Evolutionary conservation across 2,888 invertebrate species (phyloP).

Genomic region (Iphiclides podalirius): DNA sequence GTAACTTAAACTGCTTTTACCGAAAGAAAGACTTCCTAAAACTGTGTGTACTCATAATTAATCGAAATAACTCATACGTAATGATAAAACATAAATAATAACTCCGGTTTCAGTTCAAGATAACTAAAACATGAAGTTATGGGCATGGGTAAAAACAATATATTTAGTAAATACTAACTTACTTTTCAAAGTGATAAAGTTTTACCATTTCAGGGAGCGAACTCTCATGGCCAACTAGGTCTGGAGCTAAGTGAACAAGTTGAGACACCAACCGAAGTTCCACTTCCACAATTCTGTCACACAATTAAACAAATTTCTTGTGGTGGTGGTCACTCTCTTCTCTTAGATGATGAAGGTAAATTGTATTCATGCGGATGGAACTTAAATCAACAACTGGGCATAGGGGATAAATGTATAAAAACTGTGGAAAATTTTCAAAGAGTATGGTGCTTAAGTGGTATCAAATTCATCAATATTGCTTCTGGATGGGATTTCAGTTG

Average conservation of each 20-base stretch:
- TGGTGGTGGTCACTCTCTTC: slow-evolving; percentile 88
- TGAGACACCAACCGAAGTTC: slow-evolving; percentile 74
- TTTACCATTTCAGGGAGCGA: slow-evolving; percentile 84
- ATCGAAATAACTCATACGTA: background rate
- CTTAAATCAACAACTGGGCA: slow-evolving; percentile 85
- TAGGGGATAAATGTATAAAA: slow-evolving; percentile 66
- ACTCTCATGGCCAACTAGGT: slow-evolving; percentile 90
- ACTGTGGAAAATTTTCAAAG: slow-evolving; percentile 66
- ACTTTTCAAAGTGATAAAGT: slow-evolving; percentile 1
- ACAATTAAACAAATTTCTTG: slow-evolving; percentile 83
- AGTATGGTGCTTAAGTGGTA: slow-evolving; percentile 79
- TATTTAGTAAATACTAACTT: background rate
- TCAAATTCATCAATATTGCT: slow-evolving; percentile 81
- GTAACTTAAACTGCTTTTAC: too few relatives aligned
- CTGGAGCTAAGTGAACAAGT: slow-evolving; percentile 84
- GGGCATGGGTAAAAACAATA: slow-evolving; percentile 54
- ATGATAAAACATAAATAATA: background rate
- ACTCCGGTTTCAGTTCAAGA: background rate
- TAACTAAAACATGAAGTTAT: slow-evolving; percentile 43
- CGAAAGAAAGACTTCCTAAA: too few relatives aligned
- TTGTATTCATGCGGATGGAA: slow-evolving; percentile 90
- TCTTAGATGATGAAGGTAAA: slow-evolving; percentile 83
- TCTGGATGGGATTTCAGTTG: slow-evolving; percentile 93
- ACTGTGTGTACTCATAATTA: too few relatives aligned
- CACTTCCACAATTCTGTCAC: slow-evolving; percentile 57